Evolutionary conservation across 2,888 invertebrate species (phyloP), one percentile per base, ranked within the genome.

Genomic region (Copidosoma aretas): DNA sequence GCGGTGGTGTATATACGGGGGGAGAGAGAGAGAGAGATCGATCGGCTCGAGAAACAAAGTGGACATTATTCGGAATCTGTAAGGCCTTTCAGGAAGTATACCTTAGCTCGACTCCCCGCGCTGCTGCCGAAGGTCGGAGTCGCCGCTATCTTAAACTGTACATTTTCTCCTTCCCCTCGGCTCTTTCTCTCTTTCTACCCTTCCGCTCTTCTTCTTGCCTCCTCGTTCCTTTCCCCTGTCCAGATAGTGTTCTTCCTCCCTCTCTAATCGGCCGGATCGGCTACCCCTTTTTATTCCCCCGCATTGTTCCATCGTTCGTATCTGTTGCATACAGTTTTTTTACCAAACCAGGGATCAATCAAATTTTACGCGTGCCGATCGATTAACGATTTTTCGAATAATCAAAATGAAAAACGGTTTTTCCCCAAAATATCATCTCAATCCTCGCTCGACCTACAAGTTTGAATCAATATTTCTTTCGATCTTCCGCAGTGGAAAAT

Each of bases 11-110:
- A 32, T 32, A 32, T 8, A 32, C 3, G 32, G 32, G 32, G 32
- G 32, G 8, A 32, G 32, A 8, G 32, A 32, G 60, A n/a, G 41
- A 53, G 56, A 32, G 61, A 69, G 64, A 69, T 65, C 57, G 65
- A 69, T 69, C 61, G 58, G 17, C 24, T 25, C 17, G 24, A 21
- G 41, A 21, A 61, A 57, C 57, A 52, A 52, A 64, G 68, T 64
- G 60, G 64, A 68, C 68, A 61, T 68, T 68, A 69, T 65, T 69
- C 67, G 56, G 63, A 64, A 64, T 54, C 60, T 63, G 51, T 56
- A 64, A 12, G 24, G 41, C 14, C 41, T 64, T 63, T 63, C 64
- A 68, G 68, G 68, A 68, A 68, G 68, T 41, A 56, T 59, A 32
- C 39, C 32, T 8, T 32, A 62, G 39, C 53, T 52, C 52, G 21